Conservation (phyloP, 2,797 vertebrate species). For the Prunella strophiata region DNA sequence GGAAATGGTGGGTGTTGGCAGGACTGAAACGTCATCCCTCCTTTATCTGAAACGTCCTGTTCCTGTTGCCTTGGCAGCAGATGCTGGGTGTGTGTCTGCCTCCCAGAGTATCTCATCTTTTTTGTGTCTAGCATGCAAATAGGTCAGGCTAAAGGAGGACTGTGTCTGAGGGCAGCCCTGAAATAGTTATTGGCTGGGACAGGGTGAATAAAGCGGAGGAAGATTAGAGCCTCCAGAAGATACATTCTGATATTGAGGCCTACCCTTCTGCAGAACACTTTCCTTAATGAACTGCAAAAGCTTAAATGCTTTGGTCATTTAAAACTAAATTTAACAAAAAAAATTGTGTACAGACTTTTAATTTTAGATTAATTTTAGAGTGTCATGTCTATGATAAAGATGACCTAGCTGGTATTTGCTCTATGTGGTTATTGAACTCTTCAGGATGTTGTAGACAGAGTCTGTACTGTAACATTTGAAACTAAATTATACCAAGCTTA, state of each 20-base stretch:
- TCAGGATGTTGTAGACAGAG: not conserved
- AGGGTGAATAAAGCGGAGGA: not conserved
- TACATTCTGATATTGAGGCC: not conserved
- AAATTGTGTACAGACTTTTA: not conserved
- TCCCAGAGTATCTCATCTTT: not conserved
- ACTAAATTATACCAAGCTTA: not conserved
- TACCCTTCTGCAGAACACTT: not conserved
- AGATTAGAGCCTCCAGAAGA: not conserved
- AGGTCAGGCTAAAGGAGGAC: not conserved
- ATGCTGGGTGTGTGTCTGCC: not conserved
- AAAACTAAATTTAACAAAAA: not conserved
- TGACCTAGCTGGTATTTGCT: not conserved
- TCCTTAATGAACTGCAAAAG: not conserved
- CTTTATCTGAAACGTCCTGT: conserved; percentile 27
- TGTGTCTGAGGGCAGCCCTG: not conserved
- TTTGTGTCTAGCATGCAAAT: not conserved
- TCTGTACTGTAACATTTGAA: not conserved
- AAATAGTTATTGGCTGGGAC: not conserved
- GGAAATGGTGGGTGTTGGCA: not conserved
- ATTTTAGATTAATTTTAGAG: not conserved
- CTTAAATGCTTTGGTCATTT: not conserved
- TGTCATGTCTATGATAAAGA: not conserved
- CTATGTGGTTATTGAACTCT: not conserved
- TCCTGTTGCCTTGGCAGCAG: conserved; percentile 50
- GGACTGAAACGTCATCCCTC: not conserved